A percentile compares a stretch with the other conserved stretches of the same genome.
Evolutionary conservation across 2,888 invertebrate genomes (phyloP).

Genomic region (Dioctria linearis): DNA sequence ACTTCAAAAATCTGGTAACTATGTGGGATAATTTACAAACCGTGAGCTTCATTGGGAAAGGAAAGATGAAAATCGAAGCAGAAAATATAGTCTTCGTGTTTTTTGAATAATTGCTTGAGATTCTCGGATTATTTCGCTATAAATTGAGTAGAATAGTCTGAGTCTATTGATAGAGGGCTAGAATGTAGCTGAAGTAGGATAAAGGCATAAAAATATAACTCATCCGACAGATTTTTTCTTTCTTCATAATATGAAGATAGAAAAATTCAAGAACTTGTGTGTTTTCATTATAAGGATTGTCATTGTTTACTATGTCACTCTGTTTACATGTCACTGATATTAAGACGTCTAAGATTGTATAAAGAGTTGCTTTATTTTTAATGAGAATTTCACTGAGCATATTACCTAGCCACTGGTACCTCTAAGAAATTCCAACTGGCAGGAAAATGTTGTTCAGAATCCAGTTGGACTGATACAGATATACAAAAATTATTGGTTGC

Average conservation of each 20-base stretch:
- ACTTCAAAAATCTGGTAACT: conserved; percentile 22
- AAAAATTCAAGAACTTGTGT: conserved; percentile 13
- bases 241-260: conserved; percentile 14
- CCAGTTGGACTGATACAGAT: conserved; percentile 8
- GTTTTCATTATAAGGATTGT: conserved; percentile 28
- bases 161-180: not conserved
- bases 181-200: too few species aligned
- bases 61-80: not conserved
- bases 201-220: too few species aligned
- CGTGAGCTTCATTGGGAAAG: not conserved
- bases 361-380: conserved; percentile 21
- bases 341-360: conserved; percentile 36
- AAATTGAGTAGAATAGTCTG: conserved; percentile 5
- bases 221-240: not conserved
- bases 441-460: not conserved
- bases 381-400: not conserved
- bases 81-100: not conserved
- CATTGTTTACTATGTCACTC: conserved; percentile 2
- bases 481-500: conserved; percentile 20
- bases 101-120: not conserved
- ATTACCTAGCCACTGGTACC: not conserved
- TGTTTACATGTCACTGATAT: conserved; percentile 15
- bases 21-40: conserved; percentile 9
- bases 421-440: conserved; percentile 5
- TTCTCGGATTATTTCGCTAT: not conserved